These are phyloP conservation scores for Neelides folsomi DNA, from an alignment of 2,888 invertebrate species.

Conservation along the genomic window DNA sequence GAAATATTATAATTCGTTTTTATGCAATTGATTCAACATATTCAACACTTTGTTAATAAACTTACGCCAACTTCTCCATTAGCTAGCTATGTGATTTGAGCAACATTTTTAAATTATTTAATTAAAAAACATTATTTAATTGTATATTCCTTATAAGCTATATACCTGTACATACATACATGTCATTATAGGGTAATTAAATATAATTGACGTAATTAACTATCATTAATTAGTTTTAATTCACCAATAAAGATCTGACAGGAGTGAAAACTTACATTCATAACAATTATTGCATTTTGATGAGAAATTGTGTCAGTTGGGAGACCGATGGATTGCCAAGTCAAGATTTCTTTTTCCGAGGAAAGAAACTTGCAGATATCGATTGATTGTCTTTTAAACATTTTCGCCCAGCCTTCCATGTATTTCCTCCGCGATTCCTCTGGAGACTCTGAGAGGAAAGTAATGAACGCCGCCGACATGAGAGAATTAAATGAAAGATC, in stretches of 20 bases:
- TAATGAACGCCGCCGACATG: conserved; percentile 62
- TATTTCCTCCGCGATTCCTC: conserved; percentile 52
- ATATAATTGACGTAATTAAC: too few species aligned
- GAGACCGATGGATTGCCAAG: conserved; percentile 75
- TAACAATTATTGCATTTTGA: conserved; percentile 67
- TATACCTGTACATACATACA: too few species aligned
- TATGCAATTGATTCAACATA: background rate
- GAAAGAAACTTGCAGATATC: conserved; percentile 47
- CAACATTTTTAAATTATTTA: conserved; percentile 8
- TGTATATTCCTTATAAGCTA: too few species aligned
- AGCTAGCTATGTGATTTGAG: conserved; percentile 15
- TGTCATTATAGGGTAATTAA: too few species aligned
- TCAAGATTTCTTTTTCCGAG: conserved; percentile 60
- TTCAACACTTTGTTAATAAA: too few species aligned
- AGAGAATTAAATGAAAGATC: conserved; percentile 53
- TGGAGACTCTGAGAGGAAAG: conserved; percentile 56
- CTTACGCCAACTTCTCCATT: conserved; percentile 24
- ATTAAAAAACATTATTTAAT: conserved; percentile 7
- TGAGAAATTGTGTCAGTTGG: conserved; percentile 62
- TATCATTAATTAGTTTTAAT: too few species aligned
- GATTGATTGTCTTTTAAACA: conserved; percentile 39
- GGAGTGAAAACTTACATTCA: conserved; percentile 46
- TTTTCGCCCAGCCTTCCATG: conserved; percentile 39
- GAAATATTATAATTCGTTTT: conserved; percentile 12
- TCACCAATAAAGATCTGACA: background rate